Evolutionary conservation across 2,113 vertebrate species (phyloP).

Genomic region (Mohoua ochrocephala): DNA sequence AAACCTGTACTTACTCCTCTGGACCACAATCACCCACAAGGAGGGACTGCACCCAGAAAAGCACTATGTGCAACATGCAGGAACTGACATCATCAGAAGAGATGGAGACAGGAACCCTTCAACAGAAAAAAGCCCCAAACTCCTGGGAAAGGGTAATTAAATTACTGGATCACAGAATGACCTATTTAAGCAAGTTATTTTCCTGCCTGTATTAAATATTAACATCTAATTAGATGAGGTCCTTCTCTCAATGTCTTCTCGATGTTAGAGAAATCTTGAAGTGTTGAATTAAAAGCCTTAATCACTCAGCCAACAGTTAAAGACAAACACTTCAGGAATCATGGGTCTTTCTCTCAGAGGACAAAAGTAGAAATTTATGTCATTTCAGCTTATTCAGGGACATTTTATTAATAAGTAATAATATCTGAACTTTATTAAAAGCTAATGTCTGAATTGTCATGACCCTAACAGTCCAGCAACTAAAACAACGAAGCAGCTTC

Average conservation of each 20-base stretch:
- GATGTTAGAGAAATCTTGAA: neutral
- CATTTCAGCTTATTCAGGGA: neutral
- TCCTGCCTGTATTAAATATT: slow-evolving; percentile 7
- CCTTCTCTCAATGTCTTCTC: neutral
- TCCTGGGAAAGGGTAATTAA: neutral
- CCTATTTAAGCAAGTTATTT: neutral
- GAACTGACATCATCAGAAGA: neutral
- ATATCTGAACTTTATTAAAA: neutral
- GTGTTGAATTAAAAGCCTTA: neutral
- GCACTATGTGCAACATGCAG: neutral
- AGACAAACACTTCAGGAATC: neutral
- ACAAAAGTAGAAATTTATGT: neutral
- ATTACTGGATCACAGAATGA: neutral
- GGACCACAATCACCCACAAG: neutral
- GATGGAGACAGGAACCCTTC: neutral
- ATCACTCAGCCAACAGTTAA: neutral
- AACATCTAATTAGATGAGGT: neutral
- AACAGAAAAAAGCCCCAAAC: neutral
- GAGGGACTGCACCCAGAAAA: neutral
- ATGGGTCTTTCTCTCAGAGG: neutral
- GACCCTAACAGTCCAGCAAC: neutral
- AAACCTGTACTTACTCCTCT: neutral
- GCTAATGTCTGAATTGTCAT: neutral
- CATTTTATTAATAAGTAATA: neutral
- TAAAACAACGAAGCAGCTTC: neutral